Conservation (phyloP, 2,888 invertebrate genomes). For the Cephus nigrinus region DNA sequence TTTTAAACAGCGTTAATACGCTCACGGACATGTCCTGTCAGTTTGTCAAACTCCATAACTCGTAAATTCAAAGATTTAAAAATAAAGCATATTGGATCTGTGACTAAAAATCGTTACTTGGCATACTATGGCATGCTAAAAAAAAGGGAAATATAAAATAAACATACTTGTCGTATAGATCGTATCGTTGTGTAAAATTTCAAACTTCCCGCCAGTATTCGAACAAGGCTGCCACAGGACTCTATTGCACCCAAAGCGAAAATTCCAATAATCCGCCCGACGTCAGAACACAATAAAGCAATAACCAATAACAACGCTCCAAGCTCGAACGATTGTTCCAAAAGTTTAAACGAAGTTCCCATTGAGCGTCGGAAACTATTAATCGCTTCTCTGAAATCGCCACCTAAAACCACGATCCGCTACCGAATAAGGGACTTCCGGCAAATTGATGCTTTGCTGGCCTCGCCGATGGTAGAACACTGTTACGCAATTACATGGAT, state of each 20-base stretch:
- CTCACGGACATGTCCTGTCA: slow-evolving; percentile 39
- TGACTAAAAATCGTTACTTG: neutral
- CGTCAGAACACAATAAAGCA: neutral
- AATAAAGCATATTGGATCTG: neutral
- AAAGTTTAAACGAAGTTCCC: neutral
- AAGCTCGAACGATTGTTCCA: slow-evolving; percentile 35
- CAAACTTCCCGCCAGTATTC: neutral
- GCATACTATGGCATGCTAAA: neutral
- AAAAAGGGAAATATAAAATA: neutral
- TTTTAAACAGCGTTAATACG: slow-evolving; percentile 46
- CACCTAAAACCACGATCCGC: neutral
- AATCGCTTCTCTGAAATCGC: neutral
- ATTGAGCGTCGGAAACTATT: neutral
- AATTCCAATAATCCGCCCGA: neutral
- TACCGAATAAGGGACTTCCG: neutral
- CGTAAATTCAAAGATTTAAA: neutral
- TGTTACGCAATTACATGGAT: neutral
- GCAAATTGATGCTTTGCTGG: neutral
- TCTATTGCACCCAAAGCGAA: neutral
- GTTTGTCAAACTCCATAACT: neutral
- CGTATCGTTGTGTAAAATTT: neutral
- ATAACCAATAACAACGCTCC: slow-evolving; percentile 32
- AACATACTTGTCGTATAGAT: neutral
- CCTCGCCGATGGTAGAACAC: neutral
- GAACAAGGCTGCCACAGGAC: neutral